Evolutionary conservation across 2,113 vertebrate species (phyloP).

Genomic region (Eleginops maclovinus): DNA sequence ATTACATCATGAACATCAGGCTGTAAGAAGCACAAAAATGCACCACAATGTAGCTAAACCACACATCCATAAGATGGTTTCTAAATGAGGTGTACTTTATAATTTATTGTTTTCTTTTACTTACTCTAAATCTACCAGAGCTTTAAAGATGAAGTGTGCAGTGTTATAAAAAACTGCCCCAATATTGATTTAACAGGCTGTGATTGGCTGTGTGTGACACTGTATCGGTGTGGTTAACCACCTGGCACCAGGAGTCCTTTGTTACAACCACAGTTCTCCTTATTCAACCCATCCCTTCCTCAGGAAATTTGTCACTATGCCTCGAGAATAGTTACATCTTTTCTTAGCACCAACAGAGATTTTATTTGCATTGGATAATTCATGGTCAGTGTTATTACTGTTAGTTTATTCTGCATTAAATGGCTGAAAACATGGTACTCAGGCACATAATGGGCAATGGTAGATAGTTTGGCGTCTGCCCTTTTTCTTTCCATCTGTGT

Average conservation of each 20-base stretch:
- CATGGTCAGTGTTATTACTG: slow-evolving; percentile 48
- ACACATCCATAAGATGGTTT: no score
- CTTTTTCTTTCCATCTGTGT: slow-evolving; percentile 46
- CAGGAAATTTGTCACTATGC: slow-evolving; percentile 51
- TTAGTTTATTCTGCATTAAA: slow-evolving; percentile 41
- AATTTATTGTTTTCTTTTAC: no score
- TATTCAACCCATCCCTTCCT: slow-evolving; percentile 53
- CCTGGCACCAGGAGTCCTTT: slow-evolving; percentile 60
- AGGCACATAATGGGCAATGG: slow-evolving; percentile 13
- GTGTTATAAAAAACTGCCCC: neutral
- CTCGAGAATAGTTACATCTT: slow-evolving; percentile 37
- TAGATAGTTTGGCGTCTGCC: slow-evolving; percentile 34
- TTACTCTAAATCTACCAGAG: neutral
- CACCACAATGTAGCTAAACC: no score
- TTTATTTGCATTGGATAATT: slow-evolving; percentile 43
- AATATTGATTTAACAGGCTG: slow-evolving; percentile 9
- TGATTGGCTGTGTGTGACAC: slow-evolving; percentile 18
- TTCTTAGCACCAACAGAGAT: slow-evolving; percentile 8
- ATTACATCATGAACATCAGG: neutral
- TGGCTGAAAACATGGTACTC: slow-evolving; percentile 23
- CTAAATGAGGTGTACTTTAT: neutral
- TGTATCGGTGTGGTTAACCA: slow-evolving; percentile 30
- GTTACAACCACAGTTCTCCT: slow-evolving; percentile 22
- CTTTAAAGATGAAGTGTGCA: neutral
- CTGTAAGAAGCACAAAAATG: neutral